phyloP scores from a whole-genome alignment of 2,113 vertebrate genomes.

The Rhegmatorhina hoffmannsi region DNA sequence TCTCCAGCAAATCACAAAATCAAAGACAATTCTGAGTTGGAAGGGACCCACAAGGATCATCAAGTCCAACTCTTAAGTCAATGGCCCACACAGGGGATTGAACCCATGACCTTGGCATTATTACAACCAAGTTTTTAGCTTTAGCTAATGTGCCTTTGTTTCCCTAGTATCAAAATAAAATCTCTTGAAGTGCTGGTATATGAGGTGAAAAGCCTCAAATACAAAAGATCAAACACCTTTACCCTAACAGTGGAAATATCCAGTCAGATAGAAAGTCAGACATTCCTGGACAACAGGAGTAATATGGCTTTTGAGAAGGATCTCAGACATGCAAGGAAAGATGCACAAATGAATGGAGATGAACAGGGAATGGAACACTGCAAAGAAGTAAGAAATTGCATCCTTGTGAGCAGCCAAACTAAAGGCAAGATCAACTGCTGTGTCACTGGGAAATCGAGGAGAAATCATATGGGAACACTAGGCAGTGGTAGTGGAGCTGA shows the following conservation, averaged over 20 bases:
- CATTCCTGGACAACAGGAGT: neutral
- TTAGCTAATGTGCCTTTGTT: neutral
- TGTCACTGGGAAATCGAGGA: neutral
- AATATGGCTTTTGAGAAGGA: neutral
- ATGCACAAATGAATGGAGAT: neutral
- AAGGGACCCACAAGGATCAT: too few relatives aligned
- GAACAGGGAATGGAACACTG: neutral
- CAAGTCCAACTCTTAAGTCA: too few relatives aligned
- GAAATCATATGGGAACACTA: neutral
- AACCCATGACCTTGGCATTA: too few relatives aligned
- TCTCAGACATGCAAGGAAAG: neutral
- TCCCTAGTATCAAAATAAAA: neutral
- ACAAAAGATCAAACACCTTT: neutral
- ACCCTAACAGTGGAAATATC: neutral
- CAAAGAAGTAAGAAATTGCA: neutral
- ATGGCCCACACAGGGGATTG: too few relatives aligned
- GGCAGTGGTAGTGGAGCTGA: neutral
- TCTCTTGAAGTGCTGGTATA: neutral
- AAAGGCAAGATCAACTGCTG: neutral
- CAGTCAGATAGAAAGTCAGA: neutral
- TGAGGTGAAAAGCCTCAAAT: neutral
- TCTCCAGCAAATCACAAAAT: neutral
- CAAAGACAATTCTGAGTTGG: too few relatives aligned
- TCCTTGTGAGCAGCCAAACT: neutral
- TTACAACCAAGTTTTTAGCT: neutral